Percentiles rank a stretch among this genome's conserved stretches.
Conservation (phyloP, 2,113 vertebrate genomes). For the Columba livia region DNA sequence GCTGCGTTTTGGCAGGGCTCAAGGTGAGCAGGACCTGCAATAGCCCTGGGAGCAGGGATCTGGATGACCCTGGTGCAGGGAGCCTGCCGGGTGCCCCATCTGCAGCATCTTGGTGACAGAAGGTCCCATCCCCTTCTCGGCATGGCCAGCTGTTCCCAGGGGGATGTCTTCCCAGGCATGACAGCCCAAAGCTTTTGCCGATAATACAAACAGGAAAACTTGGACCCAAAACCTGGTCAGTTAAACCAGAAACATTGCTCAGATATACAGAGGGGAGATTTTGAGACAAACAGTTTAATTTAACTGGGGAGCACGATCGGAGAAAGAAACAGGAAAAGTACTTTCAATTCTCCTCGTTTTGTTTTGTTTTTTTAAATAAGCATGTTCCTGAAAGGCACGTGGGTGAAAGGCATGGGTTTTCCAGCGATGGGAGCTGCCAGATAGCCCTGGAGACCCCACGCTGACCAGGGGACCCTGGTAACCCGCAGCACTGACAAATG, state of each 20-base stretch:
- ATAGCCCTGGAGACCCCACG: neutral
- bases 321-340: neutral
- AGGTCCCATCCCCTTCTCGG: neutral
- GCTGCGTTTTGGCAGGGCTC: neutral
- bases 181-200: neutral
- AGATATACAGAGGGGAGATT: slow-evolving; percentile 2
- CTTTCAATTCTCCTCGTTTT: neutral
- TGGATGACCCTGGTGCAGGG: accelerated
- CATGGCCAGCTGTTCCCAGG: neutral
- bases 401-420: neutral
- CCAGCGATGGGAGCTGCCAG: neutral
- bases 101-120: accelerated
- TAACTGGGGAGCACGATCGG: neutral
- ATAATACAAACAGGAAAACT: slow-evolving; percentile 7
- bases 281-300: slow-evolving; percentile 13
- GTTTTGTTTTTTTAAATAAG: neutral
- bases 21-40: neutral
- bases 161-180: slow-evolving; percentile 14
- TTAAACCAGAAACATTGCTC: neutral
- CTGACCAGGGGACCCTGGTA: neutral
- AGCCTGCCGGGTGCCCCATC: accelerated
- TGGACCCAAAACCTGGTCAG: neutral
- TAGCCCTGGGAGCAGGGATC: neutral
- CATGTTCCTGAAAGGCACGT: neutral
- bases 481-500: neutral